Base-by-base conservation (phyloP, 2,113 vertebrate species). In the Engystomops pustulosus region DNA sequence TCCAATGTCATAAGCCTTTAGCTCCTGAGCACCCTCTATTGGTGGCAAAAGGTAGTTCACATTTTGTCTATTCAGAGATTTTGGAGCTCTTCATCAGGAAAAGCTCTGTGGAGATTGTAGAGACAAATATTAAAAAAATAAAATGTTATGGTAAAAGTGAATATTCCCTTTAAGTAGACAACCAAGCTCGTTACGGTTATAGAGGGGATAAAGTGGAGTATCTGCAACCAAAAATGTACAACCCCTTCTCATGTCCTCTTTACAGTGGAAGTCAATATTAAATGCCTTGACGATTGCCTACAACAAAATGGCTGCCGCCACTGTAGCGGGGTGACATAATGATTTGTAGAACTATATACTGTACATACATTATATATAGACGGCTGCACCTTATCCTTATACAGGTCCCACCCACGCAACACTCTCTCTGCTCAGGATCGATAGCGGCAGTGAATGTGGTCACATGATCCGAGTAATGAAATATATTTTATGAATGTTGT, bases 401-500 rank as follows among this genome's bases (percentile, higher is more conserved):
- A 67, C 30, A 2, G 30, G 27, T 32, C 12, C 25, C 27, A 30
- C 32, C 20, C 18, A 3, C 34, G 20, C 20, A 44, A 9, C n/a
- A n/a, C n/a, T n/a, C n/a, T 23, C 34, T 70, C 17, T n/a, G 20
- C 67, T 41, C 36, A 5, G 36, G n/a, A 70, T 4, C 15, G 6
- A 1, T 20, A 11, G 34, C 20, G 34, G 17, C 10, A 34, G 68
- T 6, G 8, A 4, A 0, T 32, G 41, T 8, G 69, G 47, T n/a
- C n/a, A n/a, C n/a, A n/a, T n/a, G n/a, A 1, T 6, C 15, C 45
- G 6, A n/a, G n/a, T n/a, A n/a, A n/a, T n/a, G n/a, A n/a, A n/a
- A n/a, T 9, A 32, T 51, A 75, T 32, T 72, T 72, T 45, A 45
- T 49, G 45, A 34, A 14, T 72, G 15, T 11, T 76, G 72, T 76